Percentiles rank a stretch among this genome's conserved stretches.
Evolutionary conservation across 2,113 vertebrate species (phyloP).

Genomic region (Oreochromis aureus): DNA sequence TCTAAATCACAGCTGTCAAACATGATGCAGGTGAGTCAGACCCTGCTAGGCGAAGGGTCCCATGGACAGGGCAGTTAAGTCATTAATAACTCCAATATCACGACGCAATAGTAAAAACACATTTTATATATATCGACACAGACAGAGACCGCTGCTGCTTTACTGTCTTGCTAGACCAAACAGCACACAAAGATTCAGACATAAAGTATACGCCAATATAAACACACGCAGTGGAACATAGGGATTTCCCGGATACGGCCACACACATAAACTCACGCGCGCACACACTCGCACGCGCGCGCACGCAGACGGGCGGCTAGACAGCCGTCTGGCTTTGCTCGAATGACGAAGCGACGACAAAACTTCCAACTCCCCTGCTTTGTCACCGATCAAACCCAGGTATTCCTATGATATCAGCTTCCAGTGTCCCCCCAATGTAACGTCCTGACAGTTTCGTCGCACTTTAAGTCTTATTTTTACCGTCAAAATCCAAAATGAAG

Average conservation of each 20-base stretch:
- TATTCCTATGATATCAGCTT: not conserved
- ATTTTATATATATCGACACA: too few species aligned
- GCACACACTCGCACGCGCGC: not conserved
- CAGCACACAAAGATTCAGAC: not conserved
- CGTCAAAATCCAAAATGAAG: not conserved
- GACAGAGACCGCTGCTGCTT: not conserved
- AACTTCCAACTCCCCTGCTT: conserved; percentile 12
- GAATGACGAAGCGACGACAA: conserved; percentile 43
- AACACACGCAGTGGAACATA: not conserved
- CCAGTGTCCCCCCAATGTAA: not conserved
- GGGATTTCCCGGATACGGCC: conserved; percentile 34
- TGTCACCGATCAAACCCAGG: not conserved
- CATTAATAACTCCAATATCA: not conserved
- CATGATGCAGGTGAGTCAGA: not conserved
- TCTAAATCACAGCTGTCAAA: not conserved
- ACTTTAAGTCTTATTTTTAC: not conserved
- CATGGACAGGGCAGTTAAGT: not conserved
- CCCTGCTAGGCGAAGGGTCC: not conserved
- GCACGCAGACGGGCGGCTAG: conserved; percentile 7
- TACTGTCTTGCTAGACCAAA: not conserved
- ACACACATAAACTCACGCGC: not conserved
- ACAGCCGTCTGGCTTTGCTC: conserved; percentile 50
- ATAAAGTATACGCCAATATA: not conserved
- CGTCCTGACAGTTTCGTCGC: not conserved
- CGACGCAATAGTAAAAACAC: not conserved